A percentile compares a stretch with the other conserved stretches of the same genome.
Evolutionary conservation across 1,140 invertebrate species (phyloP).

Genomic region (Heliconius nattereri): DNA sequence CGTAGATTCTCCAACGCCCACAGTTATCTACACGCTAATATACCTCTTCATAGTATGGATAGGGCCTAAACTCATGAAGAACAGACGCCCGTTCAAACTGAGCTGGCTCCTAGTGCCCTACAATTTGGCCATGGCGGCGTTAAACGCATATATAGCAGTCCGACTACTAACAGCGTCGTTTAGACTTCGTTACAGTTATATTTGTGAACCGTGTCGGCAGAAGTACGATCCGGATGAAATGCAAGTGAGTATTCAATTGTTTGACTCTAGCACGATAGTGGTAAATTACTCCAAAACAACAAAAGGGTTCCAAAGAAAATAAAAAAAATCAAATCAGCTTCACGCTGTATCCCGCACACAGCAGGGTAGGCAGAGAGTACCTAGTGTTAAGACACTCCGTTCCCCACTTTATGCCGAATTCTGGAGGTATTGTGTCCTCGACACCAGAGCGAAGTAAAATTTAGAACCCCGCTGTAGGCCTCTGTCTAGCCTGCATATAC

Average conservation of each 20-base stretch:
- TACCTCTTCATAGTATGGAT: slow-evolving; percentile 91
- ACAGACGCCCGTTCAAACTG: slow-evolving; percentile 89
- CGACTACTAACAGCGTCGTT: slow-evolving; percentile 89
- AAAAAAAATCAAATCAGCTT: too few species aligned
- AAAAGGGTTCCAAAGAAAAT: too few species aligned
- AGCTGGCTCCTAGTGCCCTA: slow-evolving; percentile 91
- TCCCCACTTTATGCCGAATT: too few species aligned
- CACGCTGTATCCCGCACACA: too few species aligned
- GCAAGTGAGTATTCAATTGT: slow-evolving; percentile 73
- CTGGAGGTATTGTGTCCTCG: too few species aligned
- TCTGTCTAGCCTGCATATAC: too few species aligned
- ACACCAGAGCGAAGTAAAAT: too few species aligned
- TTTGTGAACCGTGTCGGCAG: slow-evolving; percentile 93
- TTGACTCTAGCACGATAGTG: too few species aligned
- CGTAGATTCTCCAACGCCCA: slow-evolving; percentile 91
- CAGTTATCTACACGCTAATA: slow-evolving; percentile 86
- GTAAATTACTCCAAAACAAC: too few species aligned
- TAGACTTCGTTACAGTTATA: slow-evolving; percentile 91
- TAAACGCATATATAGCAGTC: slow-evolving; percentile 93
- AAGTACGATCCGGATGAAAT: slow-evolving; percentile 91
- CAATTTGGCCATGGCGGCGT: slow-evolving; percentile 90
- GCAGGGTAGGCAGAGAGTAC: too few species aligned
- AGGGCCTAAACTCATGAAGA: slow-evolving; percentile 92
- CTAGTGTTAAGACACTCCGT: too few species aligned
- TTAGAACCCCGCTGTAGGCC: too few species aligned